Conservation (phyloP, 2,888 invertebrate species). For the Graphium colonna region DNA sequence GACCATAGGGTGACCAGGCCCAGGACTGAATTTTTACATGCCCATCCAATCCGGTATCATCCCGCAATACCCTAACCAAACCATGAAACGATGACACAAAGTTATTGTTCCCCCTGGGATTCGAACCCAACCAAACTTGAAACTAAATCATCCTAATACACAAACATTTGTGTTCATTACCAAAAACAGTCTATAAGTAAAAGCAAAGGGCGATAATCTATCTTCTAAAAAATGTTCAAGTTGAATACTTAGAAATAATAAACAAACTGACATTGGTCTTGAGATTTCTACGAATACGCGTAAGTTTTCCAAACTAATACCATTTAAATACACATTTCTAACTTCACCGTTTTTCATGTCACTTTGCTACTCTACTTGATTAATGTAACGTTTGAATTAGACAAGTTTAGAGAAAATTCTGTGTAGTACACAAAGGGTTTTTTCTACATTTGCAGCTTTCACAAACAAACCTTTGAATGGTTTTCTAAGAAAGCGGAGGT, state of each 20-base stretch:
- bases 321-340: background rate
- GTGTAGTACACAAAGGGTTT: conserved; percentile 11
- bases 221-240: background rate
- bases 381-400: conserved; percentile 1
- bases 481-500: conserved; percentile 22
- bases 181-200: no score
- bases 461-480: conserved; percentile 15
- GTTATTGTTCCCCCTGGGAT: no score
- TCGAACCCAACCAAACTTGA: no score
- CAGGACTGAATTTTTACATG: no score
- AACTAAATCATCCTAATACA: no score
- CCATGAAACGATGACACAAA: no score
- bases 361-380: background rate
- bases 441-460: conserved; percentile 20
- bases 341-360: background rate
- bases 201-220: no score
- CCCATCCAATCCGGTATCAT: no score
- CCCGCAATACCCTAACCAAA: no score
- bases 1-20: no score
- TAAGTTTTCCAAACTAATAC: background rate
- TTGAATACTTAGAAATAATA: background rate
- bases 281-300: background rate
- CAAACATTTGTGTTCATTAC: no score
- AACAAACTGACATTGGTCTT: background rate
- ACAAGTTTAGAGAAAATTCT: conserved; percentile 10